Base-by-base conservation (phyloP, 1,140 invertebrate species). In the Drosophila tristis region DNA sequence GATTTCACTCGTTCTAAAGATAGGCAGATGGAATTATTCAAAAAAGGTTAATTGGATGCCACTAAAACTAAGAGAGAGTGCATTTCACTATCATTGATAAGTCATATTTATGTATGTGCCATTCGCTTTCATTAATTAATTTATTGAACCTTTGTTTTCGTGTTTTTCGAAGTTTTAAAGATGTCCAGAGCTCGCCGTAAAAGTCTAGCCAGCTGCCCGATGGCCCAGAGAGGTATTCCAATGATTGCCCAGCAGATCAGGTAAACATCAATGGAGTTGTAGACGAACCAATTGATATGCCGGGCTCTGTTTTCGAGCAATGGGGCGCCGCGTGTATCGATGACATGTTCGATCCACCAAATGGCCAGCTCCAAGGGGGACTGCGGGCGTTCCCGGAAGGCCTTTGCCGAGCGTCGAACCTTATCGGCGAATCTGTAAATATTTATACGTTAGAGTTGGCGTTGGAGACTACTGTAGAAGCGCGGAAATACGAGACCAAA, bases 251-350 rank as follows among this genome's bases (percentile, higher is more conserved):
- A 16, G 0, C 93, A 57, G 31, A 61, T 63, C 75, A 92, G 85
- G 48, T 94, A 91, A 8, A 95, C 94, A 91, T 96, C 95, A 16
- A 95, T 76, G 15, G 95, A 93, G 8, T 94, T 90, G 76, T 94
- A 94, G 73, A 94, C 93, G 90, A 95, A 95, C 79, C 93, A 93
- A n/a, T 94, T 93, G 42, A 94, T 87, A 45, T 93, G 92, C 6
- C 93, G 90, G 54, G 94, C 94, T 47, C 93, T 80, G 55, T 92
- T 91, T 51, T 93, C 78, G 16, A 65, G 47, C 2, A 93, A 91
- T 5, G 92, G 92, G 3, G 92, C 86, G 8, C 93, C 93, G 0
- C 80, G 80, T n/a, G 93, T 92, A 43, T 92, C 80, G 3, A 93
- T 93, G 55, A 94, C 93, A 55, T 94, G 93, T 57, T 94, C 93